These are phyloP conservation scores for Ciconia stormi DNA, from an alignment of 2,113 vertebrate species.

Conservation along the genomic window DNA sequence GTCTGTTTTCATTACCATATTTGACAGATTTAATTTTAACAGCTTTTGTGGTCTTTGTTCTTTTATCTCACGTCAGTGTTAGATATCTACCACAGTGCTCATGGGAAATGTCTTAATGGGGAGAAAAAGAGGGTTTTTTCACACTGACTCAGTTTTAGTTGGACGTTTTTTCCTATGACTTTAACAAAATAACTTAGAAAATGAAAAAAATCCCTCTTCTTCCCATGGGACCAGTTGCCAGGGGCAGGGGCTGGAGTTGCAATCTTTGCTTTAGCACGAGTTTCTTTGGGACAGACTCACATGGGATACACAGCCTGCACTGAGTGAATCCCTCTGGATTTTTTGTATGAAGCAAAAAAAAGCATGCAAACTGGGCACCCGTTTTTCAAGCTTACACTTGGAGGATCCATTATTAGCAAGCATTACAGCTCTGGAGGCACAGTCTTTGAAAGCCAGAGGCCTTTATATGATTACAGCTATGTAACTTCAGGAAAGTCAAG, in stretches of 20 bases:
- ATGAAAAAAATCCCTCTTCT: background rate
- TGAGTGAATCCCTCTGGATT: background rate
- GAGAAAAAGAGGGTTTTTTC: background rate
- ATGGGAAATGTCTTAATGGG: background rate
- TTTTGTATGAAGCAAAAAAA: background rate
- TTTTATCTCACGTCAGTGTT: conserved; percentile 16
- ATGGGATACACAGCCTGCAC: background rate
- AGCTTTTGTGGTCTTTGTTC: conserved; percentile 38
- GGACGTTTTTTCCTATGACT: background rate
- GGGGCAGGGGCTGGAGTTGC: background rate
- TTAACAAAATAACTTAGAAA: background rate
- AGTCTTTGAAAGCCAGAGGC: background rate
- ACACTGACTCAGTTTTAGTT: background rate
- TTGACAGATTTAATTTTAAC: conserved; percentile 38
- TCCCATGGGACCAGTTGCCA: background rate
- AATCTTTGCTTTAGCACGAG: background rate
- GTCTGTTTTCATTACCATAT: conserved; percentile 10
- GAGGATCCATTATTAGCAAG: background rate
- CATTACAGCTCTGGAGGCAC: background rate
- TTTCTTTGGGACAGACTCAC: background rate
- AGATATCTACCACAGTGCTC: background rate
- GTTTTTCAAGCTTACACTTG: background rate
- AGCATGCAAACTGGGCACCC: background rate
- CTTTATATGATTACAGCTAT: background rate
- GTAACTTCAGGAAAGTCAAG: background rate